A percentile compares a stretch with the other conserved stretches of the same genome.
phyloP scores from a whole-genome alignment of 2,797 vertebrate genomes.

The Brotula barbata region DNA sequence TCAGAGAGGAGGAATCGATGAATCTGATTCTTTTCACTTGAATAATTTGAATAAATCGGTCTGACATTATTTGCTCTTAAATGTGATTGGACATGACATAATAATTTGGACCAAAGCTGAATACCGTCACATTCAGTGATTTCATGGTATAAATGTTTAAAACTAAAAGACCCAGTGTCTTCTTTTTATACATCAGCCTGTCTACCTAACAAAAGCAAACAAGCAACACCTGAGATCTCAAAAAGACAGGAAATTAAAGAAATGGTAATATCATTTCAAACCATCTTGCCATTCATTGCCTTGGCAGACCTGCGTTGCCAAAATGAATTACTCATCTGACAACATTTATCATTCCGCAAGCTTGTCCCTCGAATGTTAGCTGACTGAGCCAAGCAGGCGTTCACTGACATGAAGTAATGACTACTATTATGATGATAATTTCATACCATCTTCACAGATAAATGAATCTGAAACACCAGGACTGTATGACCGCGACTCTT shows the following conservation, averaged over 20 bases:
- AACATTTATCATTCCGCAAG: constrained; percentile 57
- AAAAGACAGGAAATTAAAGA: constrained; percentile 73
- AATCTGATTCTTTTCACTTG: too few relatives aligned
- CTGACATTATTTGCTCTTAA: too few relatives aligned
- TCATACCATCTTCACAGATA: constrained; percentile 50
- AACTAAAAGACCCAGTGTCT: too few relatives aligned
- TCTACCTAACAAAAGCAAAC: constrained; percentile 28
- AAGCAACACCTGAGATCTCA: constrained; percentile 46
- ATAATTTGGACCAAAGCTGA: too few relatives aligned
- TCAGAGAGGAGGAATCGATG: too few relatives aligned
- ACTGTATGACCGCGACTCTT: constrained; percentile 8
- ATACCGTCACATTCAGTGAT: too few relatives aligned
- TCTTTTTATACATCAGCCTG: too few relatives aligned
- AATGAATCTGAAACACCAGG: constrained; percentile 48
- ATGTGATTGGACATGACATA: too few relatives aligned
- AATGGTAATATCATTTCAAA: constrained; percentile 61
- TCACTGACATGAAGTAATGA: constrained; percentile 53
- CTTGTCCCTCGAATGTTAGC: constrained; percentile 50
- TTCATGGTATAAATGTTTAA: too few relatives aligned
- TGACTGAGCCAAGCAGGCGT: constrained; percentile 53
- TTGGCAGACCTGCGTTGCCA: constrained; percentile 62
- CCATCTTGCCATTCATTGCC: constrained; percentile 54
- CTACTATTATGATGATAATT: constrained; percentile 58
- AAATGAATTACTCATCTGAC: constrained; percentile 60
- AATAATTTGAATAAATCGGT: too few relatives aligned